These are phyloP conservation scores for Archivesica marissinica DNA, from an alignment of 1,140 invertebrate genomes.

Conservation along the genomic window DNA sequence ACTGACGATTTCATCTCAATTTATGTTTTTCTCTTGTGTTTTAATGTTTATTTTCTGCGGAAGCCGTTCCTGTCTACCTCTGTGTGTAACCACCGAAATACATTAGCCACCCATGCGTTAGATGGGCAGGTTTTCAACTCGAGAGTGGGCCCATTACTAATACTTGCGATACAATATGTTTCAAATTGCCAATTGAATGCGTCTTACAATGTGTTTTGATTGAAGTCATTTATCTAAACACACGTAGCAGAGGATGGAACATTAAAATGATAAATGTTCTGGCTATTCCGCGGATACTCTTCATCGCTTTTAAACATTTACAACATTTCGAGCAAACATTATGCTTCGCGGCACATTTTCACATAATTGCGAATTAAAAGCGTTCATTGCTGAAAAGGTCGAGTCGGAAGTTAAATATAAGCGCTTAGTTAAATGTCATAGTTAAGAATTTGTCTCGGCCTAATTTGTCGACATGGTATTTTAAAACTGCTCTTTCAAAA, in stretches of 20 bases:
- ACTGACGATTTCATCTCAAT: conserved; percentile 24
- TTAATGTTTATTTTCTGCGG: conserved; percentile 44
- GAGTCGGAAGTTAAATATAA: conserved; percentile 1
- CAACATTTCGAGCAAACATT: conserved; percentile 36
- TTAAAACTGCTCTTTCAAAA: conserved; percentile 6
- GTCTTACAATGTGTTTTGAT: conserved; percentile 43
- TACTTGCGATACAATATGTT: conserved; percentile 62
- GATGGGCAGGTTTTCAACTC: conserved; percentile 21
- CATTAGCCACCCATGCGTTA: conserved; percentile 61
- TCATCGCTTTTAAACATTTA: conserved; percentile 10
- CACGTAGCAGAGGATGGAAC: conserved; percentile 25
- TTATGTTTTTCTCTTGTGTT: conserved; percentile 46
- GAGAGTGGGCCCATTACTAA: conserved; percentile 34
- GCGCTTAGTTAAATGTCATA: conserved; percentile 15
- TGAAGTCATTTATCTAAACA: conserved; percentile 57
- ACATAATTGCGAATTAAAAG: conserved; percentile 54
- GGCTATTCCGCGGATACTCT: conserved; percentile 11
- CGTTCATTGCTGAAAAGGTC: conserved; percentile 25
- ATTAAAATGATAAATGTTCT: conserved; percentile 63
- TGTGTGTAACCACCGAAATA: conserved; percentile 33
- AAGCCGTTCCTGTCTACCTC: neutral
- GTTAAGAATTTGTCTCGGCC: conserved; percentile 10
- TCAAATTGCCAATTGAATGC: conserved; percentile 56
- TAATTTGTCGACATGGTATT: conserved; percentile 15
- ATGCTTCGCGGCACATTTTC: conserved; percentile 42